phyloP scores from a whole-genome alignment of 2,113 vertebrate species.

The Ursus arctos region DNA sequence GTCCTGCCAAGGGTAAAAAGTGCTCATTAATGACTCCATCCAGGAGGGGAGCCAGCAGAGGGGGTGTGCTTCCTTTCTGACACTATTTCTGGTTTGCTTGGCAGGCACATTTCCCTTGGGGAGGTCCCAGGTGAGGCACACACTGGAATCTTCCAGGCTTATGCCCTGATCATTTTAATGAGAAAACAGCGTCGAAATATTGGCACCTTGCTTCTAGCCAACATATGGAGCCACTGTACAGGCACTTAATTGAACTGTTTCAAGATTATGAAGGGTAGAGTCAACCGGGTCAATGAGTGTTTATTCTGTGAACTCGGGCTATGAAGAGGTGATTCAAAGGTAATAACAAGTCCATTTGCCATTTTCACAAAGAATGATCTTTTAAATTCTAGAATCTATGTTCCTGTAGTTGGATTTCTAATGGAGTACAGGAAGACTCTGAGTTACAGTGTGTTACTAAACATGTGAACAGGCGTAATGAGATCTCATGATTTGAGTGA shows the following conservation, averaged over 20 bases:
- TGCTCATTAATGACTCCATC: conserved; percentile 64
- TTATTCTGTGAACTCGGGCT: conserved; percentile 52
- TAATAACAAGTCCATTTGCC: conserved; percentile 8
- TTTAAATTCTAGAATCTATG: neutral
- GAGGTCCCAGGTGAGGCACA: conserved; percentile 70
- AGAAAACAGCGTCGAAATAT: conserved; percentile 68
- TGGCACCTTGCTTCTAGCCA: conserved; percentile 63
- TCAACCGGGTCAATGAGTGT: conserved; percentile 23
- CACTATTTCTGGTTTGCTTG: conserved; percentile 74
- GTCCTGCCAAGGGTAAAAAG: conserved; percentile 70
- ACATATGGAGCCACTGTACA: conserved; percentile 62
- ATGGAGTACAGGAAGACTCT: neutral
- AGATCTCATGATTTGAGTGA: neutral
- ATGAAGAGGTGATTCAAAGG: conserved; percentile 54
- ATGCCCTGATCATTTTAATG: conserved; percentile 76
- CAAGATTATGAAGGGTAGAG: conserved; percentile 57
- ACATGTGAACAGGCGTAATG: neutral
- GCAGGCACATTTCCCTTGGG: conserved; percentile 69
- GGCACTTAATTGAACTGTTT: conserved; percentile 73
- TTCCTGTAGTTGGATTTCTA: neutral
- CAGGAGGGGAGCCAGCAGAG: conserved; percentile 3
- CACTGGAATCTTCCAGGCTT: conserved; percentile 62
- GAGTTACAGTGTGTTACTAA: neutral
- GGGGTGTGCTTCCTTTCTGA: conserved; percentile 18
- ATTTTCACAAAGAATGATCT: conserved; percentile 41